Conservation (phyloP, 30 jellyfish, hydroid and myxozoan genomes). For the Hydractinia echinata region DNA sequence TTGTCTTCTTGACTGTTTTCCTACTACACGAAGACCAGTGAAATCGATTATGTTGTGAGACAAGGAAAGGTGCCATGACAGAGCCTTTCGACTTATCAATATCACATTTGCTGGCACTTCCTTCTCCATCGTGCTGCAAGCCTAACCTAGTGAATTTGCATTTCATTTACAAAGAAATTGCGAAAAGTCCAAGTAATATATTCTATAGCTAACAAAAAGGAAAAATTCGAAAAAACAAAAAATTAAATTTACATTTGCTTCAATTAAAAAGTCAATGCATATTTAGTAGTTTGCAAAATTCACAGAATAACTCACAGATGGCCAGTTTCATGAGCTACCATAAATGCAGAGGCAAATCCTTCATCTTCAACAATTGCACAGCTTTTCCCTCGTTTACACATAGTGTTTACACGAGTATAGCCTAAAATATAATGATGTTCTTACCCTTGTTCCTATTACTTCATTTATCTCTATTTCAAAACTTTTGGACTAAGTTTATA, state of each 20-base stretch:
- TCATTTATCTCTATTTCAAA: no score
- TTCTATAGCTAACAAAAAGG: no score
- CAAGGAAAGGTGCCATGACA: constrained; percentile 79
- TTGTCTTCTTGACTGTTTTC: constrained; percentile 46
- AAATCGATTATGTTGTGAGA: constrained; percentile 46
- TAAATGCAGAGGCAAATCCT: constrained; percentile 87
- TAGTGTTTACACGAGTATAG: constrained; percentile 77
- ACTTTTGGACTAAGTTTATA: no score
- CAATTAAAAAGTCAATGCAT: no score
- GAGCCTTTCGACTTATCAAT: constrained; percentile 40
- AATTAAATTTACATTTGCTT: no score
- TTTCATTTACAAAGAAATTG: no score
- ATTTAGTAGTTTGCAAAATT: no score
- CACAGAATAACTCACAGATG: constrained; percentile 66
- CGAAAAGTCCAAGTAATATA: no score
- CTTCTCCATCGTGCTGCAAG: constrained; percentile 75
- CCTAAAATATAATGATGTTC: no score
- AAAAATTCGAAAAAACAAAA: no score
- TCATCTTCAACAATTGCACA: constrained; percentile 87
- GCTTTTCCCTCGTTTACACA: constrained; percentile 78
- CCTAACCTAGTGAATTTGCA: constrained; percentile 47
- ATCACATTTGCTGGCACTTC: constrained; percentile 56
- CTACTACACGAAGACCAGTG: constrained; percentile 91
- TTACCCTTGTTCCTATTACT: no score
- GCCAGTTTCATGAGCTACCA: constrained; percentile 91